Evolutionary conservation across 1,140 invertebrate species (phyloP), one percentile per base, ranked within the genome.

Genomic region (Akabosia matsudoensis): DNA sequence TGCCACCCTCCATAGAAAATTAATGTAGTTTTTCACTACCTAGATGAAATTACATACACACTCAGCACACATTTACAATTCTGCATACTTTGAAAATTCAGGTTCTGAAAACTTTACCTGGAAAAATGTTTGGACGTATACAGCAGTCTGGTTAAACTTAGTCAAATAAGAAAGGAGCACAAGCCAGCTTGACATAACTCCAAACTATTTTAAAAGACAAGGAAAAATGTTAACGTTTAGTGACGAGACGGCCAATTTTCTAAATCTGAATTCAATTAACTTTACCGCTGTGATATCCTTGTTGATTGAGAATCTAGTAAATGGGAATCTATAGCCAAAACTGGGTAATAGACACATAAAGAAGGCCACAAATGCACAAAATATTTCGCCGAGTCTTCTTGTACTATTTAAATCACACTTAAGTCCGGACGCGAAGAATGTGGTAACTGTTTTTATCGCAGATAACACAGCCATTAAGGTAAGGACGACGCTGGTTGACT

Each of bases 341-440:
- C 61, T 67, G 3, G 61, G 61, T 10, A 67, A 22, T 16, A 67
- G 61, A n/a, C 61, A 67, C 61, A 67, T 67, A n/a, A 67, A 67
- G 28, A 67, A 67, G 28, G 61, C 61, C 10, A 67, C 61, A 67
- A 67, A 67, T 7, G 61, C 61, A 67, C 61, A 67, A 67, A 67
- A 67, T 67, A 67, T 67, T 31, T 67, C 61, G 10, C 61, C 61
- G 13, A 67, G 7, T 31, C 61, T 67, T 67, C 61, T 28, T 7
- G 61, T 67, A 10, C 26, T 67, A 7, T 24, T 67, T 13, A 67
- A 30, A 67, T 67, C 61, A 67, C 28, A 30, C 31, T 67, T 24
- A 67, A 67, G 14, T 30, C 61, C 61, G 1, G 61, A 67, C 7
- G 61, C 61, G 4, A 67, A 30, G 61, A 67, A 67, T 4, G 61